Evolutionary conservation across 2,888 invertebrate species (phyloP).

Genomic region (Scaptomyza parva): DNA sequence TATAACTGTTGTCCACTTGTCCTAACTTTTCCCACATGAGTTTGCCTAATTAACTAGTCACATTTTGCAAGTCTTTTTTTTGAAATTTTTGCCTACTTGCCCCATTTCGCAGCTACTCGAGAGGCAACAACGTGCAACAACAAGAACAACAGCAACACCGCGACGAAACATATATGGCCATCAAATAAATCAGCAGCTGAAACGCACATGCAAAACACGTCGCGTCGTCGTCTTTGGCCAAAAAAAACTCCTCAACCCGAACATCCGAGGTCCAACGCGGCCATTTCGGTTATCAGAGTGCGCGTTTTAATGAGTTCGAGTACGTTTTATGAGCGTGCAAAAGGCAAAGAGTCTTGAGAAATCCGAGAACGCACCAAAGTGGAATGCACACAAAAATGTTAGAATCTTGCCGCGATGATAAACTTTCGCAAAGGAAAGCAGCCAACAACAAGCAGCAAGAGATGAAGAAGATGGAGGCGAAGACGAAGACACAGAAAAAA

Average conservation of each 20-base stretch:
- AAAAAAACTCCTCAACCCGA: conserved; percentile 9
- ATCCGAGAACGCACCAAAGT: conserved; percentile 76
- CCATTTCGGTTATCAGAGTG: conserved; percentile 79
- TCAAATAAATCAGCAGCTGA: conserved; percentile 70
- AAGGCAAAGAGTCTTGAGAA: conserved; percentile 65
- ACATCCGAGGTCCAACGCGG: conserved; percentile 35
- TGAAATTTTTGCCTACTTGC: conserved; percentile 43
- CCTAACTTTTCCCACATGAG: conserved; percentile 59
- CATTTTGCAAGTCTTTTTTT: conserved; percentile 35
- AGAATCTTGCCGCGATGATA: conserved; percentile 78
- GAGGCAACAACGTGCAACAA: conserved; percentile 44
- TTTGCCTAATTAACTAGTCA: conserved; percentile 56
- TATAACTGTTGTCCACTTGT: conserved; percentile 11
- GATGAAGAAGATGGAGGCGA: conserved; percentile 14
- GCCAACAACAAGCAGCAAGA: conserved; percentile 2
- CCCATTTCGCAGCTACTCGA: conserved; percentile 48
- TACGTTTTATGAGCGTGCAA: conserved; percentile 76
- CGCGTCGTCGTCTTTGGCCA: conserved; percentile 55
- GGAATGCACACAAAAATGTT: conserved; percentile 80
- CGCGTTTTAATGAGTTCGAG: conserved; percentile 80
- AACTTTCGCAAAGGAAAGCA: conserved; percentile 69
- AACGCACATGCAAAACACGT: conserved; percentile 78
- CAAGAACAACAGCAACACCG: conserved; percentile 8
- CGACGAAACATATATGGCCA: conserved; percentile 51
- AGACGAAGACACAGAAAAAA: conserved; percentile 19